These are phyloP conservation scores for Achatina immaculata DNA, from an alignment of 1,140 invertebrate genomes.

Conservation along the genomic window DNA sequence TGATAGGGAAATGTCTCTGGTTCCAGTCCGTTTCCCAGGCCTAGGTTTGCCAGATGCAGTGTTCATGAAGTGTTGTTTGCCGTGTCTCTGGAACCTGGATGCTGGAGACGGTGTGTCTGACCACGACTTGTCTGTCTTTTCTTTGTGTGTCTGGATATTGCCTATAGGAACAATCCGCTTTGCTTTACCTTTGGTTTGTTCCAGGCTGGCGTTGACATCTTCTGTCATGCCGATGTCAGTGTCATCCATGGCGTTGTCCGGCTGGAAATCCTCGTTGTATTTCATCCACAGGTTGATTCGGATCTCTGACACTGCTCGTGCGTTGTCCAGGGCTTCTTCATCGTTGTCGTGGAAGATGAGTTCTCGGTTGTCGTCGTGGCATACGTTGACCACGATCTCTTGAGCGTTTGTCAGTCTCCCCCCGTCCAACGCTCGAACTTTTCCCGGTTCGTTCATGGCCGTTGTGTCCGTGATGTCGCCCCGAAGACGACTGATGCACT, in stretches of 20 bases:
- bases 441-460: background rate
- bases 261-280: slow-evolving; percentile 30
- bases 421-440: slow-evolving; percentile 24
- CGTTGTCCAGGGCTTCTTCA: slow-evolving; percentile 27
- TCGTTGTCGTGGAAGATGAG: slow-evolving; percentile 38
- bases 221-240: background rate
- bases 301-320: slow-evolving; percentile 17
- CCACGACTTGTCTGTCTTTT: background rate
- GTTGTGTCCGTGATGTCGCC: slow-evolving; percentile 33
- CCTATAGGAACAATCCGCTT: background rate
- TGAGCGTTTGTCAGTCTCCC: slow-evolving; percentile 33
- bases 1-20: too few species aligned
- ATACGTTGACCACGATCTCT: slow-evolving; percentile 37
- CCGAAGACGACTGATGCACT: slow-evolving; percentile 7
- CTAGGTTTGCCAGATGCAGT: too few species aligned
- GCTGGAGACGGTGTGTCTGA: background rate
- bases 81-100: background rate
- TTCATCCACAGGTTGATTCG: slow-evolving; percentile 32
- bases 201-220: background rate
- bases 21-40: too few species aligned
- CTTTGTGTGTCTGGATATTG: background rate
- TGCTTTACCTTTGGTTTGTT: background rate
- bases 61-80: too few species aligned
- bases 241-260: background rate
- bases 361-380: slow-evolving; percentile 31